phyloP scores from a whole-genome alignment of 2,797 vertebrate genomes.

The Xiphophorus birchmanni region DNA sequence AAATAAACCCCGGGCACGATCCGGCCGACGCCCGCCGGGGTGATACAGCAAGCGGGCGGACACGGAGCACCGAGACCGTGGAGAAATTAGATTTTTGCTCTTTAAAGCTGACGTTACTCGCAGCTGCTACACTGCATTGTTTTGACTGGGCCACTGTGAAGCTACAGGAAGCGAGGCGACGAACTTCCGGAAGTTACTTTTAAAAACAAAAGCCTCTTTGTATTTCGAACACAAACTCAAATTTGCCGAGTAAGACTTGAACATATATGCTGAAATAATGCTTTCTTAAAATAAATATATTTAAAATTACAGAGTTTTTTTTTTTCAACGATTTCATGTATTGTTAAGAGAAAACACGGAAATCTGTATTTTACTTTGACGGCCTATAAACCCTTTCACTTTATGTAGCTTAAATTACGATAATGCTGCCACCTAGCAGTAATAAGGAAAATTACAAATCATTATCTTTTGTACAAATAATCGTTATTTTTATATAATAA shows the following conservation, averaged over 20 bases:
- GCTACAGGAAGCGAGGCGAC: not conserved
- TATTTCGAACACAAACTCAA: fast-evolving
- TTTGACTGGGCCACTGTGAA: conserved; percentile 56
- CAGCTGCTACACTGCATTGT: conserved; percentile 49
- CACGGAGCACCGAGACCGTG: fast-evolving
- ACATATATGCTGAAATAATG: fast-evolving
- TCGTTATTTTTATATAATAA: too few relatives aligned
- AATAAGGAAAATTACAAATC: not conserved
- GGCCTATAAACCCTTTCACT: fast-evolving
- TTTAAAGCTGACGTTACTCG: not conserved
- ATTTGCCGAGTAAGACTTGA: fast-evolving
- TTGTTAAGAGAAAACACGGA: not conserved
- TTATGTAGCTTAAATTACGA: not conserved
- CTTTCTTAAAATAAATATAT: too few relatives aligned
- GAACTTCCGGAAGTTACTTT: not conserved
- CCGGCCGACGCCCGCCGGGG: fast-evolving
- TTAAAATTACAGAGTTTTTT: fast-evolving
- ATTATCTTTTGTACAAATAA: too few relatives aligned
- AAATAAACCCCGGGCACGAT: fast-evolving
- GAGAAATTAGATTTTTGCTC: fast-evolving
- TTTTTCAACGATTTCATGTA: not conserved
- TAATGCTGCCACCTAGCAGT: conserved; percentile 30
- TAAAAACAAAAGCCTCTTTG: conserved; percentile 13
- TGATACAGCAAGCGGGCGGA: fast-evolving
- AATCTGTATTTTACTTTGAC: conserved; percentile 36